Conservation (phyloP, 2,113 vertebrate species). For the Silurus glanis region DNA sequence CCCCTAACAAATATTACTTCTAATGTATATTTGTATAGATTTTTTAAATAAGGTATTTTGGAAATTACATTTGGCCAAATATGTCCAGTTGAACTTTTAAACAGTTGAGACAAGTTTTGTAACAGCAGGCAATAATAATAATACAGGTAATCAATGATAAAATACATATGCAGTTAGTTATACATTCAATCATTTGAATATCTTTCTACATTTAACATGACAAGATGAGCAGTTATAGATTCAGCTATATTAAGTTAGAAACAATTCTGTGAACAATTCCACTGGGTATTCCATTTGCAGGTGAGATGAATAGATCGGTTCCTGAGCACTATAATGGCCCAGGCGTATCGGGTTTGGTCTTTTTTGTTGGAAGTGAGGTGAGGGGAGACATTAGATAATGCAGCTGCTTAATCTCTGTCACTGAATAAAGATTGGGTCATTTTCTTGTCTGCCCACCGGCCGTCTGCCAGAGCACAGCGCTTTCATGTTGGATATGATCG, state of each 20-base stretch:
- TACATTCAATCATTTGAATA: background rate
- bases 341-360: slow-evolving; percentile 23
- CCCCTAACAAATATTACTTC: background rate
- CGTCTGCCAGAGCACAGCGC: slow-evolving; percentile 20
- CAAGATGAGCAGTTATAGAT: slow-evolving; percentile 2
- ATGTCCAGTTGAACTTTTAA: background rate
- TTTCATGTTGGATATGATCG: slow-evolving; percentile 43
- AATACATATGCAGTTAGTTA: background rate
- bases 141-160: background rate
- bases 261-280: background rate
- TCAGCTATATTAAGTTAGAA: slow-evolving; percentile 18
- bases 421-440: slow-evolving; percentile 45
- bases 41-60: background rate
- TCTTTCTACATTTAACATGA: background rate
- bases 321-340: background rate
- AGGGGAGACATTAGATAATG: slow-evolving; percentile 37
- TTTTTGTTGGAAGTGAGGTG: slow-evolving; percentile 5
- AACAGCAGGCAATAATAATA: too few species aligned
- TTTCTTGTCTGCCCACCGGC: slow-evolving; percentile 25
- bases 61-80: background rate
- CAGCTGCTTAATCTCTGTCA: slow-evolving; percentile 43
- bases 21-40: background rate
- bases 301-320: slow-evolving; percentile 20
- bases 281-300: slow-evolving; percentile 9
- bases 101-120: too few species aligned